Conservation (phyloP, 2,797 vertebrate species). For the Zenarchopterus dispar region DNA sequence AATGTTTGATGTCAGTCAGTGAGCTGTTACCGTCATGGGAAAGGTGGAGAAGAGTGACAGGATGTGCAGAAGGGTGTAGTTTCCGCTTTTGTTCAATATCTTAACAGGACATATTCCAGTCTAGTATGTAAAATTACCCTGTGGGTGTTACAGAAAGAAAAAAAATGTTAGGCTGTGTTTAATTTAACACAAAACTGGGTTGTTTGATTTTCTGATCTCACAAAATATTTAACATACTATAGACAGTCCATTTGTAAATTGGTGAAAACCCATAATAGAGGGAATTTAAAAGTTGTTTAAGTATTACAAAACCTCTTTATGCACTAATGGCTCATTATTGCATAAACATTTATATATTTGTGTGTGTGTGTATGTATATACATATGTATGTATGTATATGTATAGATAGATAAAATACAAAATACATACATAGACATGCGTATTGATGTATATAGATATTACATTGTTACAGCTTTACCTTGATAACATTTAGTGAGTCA, state of each 20-base stretch:
- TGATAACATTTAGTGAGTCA: not conserved
- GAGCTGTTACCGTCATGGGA: constrained; percentile 6
- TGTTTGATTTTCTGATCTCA: not conserved
- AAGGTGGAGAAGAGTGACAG: not conserved
- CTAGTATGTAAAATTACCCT: not conserved
- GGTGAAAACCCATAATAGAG: too few species aligned
- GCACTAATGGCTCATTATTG: too few species aligned
- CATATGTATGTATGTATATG: too few species aligned
- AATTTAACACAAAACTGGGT: not conserved
- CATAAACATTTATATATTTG: too few species aligned
- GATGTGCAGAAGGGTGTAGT: not conserved
- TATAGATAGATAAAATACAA: too few species aligned
- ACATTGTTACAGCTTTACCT: not conserved
- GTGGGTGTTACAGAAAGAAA: not conserved
- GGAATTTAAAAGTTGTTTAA: too few species aligned
- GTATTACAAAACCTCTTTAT: too few species aligned
- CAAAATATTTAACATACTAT: not conserved
- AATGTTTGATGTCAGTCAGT: not conserved
- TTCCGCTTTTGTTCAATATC: not conserved
- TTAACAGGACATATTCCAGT: not conserved
- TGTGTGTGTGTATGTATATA: too few species aligned
- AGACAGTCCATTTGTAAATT: too few species aligned
- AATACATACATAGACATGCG: too few species aligned
- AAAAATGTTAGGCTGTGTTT: not conserved
- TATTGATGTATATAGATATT: not conserved